phyloP scores from a whole-genome alignment of 1,140 invertebrate species.

The Holcopasites calliopsidis region DNA sequence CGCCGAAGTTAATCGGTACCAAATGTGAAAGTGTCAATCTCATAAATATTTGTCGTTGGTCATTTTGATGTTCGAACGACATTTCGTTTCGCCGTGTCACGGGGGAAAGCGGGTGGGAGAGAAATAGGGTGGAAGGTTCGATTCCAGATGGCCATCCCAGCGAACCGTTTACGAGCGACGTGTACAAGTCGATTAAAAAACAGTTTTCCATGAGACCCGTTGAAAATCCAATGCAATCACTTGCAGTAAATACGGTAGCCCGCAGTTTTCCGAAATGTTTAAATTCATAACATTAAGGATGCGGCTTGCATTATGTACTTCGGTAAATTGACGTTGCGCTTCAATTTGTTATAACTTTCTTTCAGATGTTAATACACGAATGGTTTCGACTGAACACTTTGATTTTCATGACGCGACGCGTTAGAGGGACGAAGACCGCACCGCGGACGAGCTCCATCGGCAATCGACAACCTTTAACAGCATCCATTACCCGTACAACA shows the following conservation, averaged over 20 bases:
- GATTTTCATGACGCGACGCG: background rate
- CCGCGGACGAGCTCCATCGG: constrained; percentile 19
- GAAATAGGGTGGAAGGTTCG: background rate
- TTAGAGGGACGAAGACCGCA: background rate
- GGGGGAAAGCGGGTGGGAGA: background rate
- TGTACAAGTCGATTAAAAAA: constrained; percentile 10
- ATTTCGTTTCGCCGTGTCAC: constrained; percentile 10
- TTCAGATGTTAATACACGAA: background rate
- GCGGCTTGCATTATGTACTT: no score
- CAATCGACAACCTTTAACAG: constrained; percentile 26
- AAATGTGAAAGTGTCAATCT: constrained; percentile 19
- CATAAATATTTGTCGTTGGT: constrained; percentile 34
- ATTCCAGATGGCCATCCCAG: background rate
- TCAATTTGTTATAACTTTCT: no score
- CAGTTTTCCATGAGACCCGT: constrained; percentile 15
- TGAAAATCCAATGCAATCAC: constrained; percentile 30
- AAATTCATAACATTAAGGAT: no score
- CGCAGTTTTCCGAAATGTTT: no score
- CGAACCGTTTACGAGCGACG: background rate
- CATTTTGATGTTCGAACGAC: constrained; percentile 29
- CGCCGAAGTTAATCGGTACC: constrained; percentile 41
- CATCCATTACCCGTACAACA: constrained; percentile 32
- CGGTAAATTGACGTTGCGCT: no score
- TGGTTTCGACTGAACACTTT: background rate
- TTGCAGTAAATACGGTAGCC: no score